A percentile compares a stretch with the other conserved stretches of the same genome.
Evolutionary conservation across 2,888 invertebrate genomes (phyloP).

Genomic region (Lasioglossum pauxillum): DNA sequence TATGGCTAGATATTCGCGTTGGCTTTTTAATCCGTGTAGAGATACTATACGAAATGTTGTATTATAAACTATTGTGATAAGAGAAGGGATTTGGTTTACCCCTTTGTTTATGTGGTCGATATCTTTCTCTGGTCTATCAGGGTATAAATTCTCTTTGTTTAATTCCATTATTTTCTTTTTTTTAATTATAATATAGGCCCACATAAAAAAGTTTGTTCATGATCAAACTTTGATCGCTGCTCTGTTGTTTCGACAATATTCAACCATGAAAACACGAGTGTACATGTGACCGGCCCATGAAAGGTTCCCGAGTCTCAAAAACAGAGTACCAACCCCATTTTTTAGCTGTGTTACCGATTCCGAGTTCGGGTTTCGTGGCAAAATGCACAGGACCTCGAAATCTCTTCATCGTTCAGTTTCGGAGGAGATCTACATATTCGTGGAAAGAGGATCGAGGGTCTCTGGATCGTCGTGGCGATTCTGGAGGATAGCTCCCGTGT

Average conservation of each 20-base stretch:
- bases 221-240: too few relatives aligned
- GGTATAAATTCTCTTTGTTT: too few relatives aligned
- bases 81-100: too few relatives aligned
- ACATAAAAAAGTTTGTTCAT: too few relatives aligned
- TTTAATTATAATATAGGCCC: too few relatives aligned
- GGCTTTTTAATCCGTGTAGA: neutral
- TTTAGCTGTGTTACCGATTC: neutral
- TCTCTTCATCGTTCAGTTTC: neutral
- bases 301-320: neutral
- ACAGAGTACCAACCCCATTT: neutral
- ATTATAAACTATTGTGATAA: too few relatives aligned
- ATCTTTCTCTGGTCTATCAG: too few relatives aligned
- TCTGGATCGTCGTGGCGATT: slow-evolving; percentile 31
- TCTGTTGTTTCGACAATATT: neutral
- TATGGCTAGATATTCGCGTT: neutral
- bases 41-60: too few relatives aligned
- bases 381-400: neutral
- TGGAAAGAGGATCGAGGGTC: slow-evolving; percentile 63
- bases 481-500: slow-evolving; percentile 54
- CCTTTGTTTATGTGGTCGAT: too few relatives aligned
- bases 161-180: too few relatives aligned
- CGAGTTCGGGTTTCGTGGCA: neutral
- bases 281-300: too few relatives aligned
- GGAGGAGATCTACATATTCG: slow-evolving; percentile 49
- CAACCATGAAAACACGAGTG: neutral